Evolutionary conservation across 2,888 invertebrate species (phyloP), one percentile per base, ranked within the genome.

Genomic region (Drosophila imparisetae): DNA sequence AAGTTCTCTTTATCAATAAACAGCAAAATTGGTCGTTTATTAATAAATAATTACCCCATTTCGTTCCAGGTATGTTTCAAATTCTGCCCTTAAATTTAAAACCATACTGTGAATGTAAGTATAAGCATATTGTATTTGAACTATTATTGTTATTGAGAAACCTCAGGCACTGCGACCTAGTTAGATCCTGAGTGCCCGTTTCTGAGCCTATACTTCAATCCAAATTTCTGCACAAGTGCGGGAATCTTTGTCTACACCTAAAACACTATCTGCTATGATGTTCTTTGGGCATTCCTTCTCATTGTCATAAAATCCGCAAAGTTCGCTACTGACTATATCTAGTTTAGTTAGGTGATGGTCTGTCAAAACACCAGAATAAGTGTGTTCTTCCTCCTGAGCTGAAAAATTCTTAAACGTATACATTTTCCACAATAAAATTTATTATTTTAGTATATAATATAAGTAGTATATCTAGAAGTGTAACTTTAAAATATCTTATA

Each of bases 21-120:
- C 4, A 21, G 13, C 13, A 30, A 21, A 11, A 21, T n/a, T 52
- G 21, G 4, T 30, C 13, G 24, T n/a, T 18, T 2, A 18, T 30
- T 49, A 13, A 1, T 36, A 24, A 42, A 8, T 5, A 4, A 21
- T 5, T 40, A 36, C 15, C 21, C 45, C 8, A 40, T 24, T 55
- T 55, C 11, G 3, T 75, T 87, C 2, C 83, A 83, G 83, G 83
- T 83, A 83, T 73, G 83, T 79, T 7, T 1, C 6, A 48, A 54
- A 21, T 4, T 18, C 36, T 34, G 10, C 5, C 2, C 4, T 6
- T 2, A 24, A 8, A 2, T 21, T 18, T 5, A 11, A 1, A 10
- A 2, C 10, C 30, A 0, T 11, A 30, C 0, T 2, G 15, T 8
- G 6, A 38, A 53, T 53, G 73, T 78, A 75, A 81, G 85, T 87